phyloP scores from a whole-genome alignment of 2,888 invertebrate genomes.

The Lycia hirtaria region DNA sequence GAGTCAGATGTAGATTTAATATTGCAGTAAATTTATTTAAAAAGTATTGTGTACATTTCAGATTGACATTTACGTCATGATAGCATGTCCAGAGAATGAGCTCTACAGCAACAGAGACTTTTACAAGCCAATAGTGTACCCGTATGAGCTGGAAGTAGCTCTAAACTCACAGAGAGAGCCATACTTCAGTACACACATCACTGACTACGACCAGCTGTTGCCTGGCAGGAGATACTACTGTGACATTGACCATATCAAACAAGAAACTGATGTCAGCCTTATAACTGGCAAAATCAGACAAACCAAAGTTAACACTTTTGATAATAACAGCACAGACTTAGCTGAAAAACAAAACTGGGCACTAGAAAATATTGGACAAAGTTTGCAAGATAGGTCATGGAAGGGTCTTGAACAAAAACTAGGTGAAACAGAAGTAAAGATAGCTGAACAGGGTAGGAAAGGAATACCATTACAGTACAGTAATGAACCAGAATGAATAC shows the following conservation, averaged over 20 bases:
- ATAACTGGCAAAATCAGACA: slow-evolving; percentile 89
- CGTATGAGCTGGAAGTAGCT: slow-evolving; percentile 96
- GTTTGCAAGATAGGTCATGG: slow-evolving; percentile 91
- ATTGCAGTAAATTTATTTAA: too few species aligned
- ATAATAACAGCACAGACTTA: slow-evolving; percentile 65
- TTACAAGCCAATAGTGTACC: slow-evolving; percentile 95
- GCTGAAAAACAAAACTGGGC: slow-evolving; percentile 81
- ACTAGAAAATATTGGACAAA: slow-evolving; percentile 86
- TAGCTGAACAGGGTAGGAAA: slow-evolving; percentile 89
- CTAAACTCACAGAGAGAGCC: slow-evolving; percentile 86
- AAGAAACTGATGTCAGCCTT: slow-evolving; percentile 89
- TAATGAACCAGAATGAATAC: slow-evolving; percentile 82
- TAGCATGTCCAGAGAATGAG: slow-evolving; percentile 96
- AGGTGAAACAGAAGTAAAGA: slow-evolving; percentile 89
- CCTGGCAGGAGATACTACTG: slow-evolving; percentile 86
- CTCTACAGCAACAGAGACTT: slow-evolving; percentile 94
- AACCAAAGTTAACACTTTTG: slow-evolving; percentile 64
- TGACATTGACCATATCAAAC: slow-evolving; percentile 69
- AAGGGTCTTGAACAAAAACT: slow-evolving; percentile 93
- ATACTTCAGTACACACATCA: slow-evolving; percentile 86
- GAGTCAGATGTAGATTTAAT: too few species aligned
- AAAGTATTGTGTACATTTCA: too few species aligned
- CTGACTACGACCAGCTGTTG: slow-evolving; percentile 91
- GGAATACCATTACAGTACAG: slow-evolving; percentile 91
- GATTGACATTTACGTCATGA: slow-evolving; percentile 96